These are phyloP conservation scores for Drosophila nigrodunni DNA, from an alignment of 1,140 invertebrate genomes.

Conservation along the genomic window DNA sequence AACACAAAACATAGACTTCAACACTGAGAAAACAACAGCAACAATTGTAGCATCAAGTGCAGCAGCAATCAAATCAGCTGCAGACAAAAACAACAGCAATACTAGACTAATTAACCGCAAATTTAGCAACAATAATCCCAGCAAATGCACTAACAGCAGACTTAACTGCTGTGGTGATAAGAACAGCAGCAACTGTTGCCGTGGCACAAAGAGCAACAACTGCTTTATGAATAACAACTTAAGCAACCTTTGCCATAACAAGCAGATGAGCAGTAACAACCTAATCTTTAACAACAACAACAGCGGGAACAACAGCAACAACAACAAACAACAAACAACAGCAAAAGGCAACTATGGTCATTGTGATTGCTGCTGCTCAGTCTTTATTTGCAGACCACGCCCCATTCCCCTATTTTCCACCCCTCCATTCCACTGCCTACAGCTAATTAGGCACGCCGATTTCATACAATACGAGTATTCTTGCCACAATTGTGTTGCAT, in stretches of 20 bases:
- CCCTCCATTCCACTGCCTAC: not conserved
- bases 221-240: too few species aligned
- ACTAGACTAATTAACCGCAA: not conserved
- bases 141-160: not conserved
- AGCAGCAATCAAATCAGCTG: not conserved
- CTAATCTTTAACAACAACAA: not conserved
- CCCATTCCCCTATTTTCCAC: too few species aligned
- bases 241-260: not conserved
- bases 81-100: too few species aligned
- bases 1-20: too few species aligned
- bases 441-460: not conserved
- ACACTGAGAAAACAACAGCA: too few species aligned
- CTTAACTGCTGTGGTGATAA: too few species aligned
- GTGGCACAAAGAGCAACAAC: not conserved
- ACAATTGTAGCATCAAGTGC: not conserved
- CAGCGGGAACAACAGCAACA: not conserved
- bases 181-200: not conserved
- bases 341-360: too few species aligned
- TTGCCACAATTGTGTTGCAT: slow-evolving; percentile 25
- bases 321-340: too few species aligned
- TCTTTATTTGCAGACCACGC: not conserved
- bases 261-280: not conserved
- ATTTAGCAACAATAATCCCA: not conserved
- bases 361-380: not conserved
- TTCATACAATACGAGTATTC: not conserved